Evolutionary conservation across 30 jellyfish, hydroid and myxozoan species (phyloP).

Genomic region (Sanderia malayensis): DNA sequence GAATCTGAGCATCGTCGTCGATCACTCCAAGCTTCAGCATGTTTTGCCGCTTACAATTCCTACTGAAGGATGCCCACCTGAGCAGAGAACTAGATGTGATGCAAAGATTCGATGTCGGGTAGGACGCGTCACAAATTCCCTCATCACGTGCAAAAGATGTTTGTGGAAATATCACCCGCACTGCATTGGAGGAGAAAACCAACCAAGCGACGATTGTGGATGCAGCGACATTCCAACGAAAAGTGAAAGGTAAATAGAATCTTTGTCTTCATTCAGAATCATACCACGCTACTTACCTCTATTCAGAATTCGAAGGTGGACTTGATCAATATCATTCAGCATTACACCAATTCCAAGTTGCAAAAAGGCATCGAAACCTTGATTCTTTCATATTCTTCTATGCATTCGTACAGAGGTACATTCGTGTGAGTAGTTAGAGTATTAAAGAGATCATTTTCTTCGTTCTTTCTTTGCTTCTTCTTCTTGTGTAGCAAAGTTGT

Average conservation of each 20-base stretch:
- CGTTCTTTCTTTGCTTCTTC: conserved; percentile 3
- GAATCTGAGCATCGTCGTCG: conserved; percentile 4
- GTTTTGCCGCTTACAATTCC: conserved; percentile 2
- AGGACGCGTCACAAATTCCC: conserved; percentile 2
- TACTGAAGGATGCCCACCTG: conserved; percentile 5
- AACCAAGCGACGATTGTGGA: conserved; percentile 5
- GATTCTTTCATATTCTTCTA: background rate
- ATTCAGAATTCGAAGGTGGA: conserved; percentile 3
- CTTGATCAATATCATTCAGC: conserved; percentile 2
- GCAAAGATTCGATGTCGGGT: conserved; percentile 3
- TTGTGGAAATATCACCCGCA: conserved; percentile 4
- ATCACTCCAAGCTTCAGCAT: conserved; percentile 1
- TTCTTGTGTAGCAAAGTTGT: conserved; percentile 1
- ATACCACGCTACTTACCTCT: background rate
- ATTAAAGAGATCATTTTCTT: background rate
- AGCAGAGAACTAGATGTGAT: conserved; percentile 1
- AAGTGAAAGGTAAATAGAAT: background rate
- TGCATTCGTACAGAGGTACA: conserved; percentile 3
- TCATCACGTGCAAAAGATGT: background rate
- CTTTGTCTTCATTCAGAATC: background rate
- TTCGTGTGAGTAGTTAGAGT: background rate
- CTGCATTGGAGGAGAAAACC: background rate
- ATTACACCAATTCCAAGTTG: background rate
- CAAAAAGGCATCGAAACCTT: background rate
- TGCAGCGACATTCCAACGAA: conserved; percentile 5